A percentile compares a stretch with the other conserved stretches of the same genome.
These are phyloP conservation scores for Glaucopsyche alexis DNA, from an alignment of 2,888 invertebrate genomes.

Conservation along the genomic window DNA sequence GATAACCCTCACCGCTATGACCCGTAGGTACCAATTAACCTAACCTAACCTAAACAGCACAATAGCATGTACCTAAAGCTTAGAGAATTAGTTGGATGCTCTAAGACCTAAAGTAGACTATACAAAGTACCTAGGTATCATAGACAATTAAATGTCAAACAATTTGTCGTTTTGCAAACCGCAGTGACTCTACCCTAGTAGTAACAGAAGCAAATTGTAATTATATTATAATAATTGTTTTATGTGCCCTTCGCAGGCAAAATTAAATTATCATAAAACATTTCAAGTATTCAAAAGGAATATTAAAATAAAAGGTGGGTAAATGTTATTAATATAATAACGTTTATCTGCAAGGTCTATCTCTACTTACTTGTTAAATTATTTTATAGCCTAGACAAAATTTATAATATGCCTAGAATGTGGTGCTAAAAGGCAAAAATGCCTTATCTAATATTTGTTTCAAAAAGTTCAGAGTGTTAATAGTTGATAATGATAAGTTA, in stretches of 20 bases:
- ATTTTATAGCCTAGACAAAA: neutral
- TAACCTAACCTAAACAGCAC: too few relatives aligned
- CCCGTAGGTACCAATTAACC: too few relatives aligned
- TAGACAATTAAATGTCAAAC: too few relatives aligned
- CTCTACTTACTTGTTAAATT: neutral
- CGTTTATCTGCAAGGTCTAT: neutral
- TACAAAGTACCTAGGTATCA: too few relatives aligned
- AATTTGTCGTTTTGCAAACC: neutral
- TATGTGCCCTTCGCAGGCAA: neutral
- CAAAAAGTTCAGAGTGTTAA: neutral
- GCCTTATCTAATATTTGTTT: too few relatives aligned
- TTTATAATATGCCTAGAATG: constrained; percentile 8
- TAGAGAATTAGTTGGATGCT: too few relatives aligned
- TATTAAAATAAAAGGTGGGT: constrained; percentile 13
- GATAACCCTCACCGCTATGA: too few relatives aligned
- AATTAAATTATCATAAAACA: neutral
- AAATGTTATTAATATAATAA: constrained; percentile 9
- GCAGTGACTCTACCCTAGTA: neutral
- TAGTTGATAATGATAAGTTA: neutral
- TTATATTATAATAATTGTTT: neutral
- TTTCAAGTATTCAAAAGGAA: neutral
- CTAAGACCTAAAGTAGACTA: too few relatives aligned
- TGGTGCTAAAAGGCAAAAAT: neutral
- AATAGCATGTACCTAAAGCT: too few relatives aligned
- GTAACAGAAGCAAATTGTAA: too few relatives aligned